Evolutionary conservation across 64 coral and sea anemone genomes (phyloP), one percentile per base, ranked within the genome.

Genomic region (Porites australiensis): DNA sequence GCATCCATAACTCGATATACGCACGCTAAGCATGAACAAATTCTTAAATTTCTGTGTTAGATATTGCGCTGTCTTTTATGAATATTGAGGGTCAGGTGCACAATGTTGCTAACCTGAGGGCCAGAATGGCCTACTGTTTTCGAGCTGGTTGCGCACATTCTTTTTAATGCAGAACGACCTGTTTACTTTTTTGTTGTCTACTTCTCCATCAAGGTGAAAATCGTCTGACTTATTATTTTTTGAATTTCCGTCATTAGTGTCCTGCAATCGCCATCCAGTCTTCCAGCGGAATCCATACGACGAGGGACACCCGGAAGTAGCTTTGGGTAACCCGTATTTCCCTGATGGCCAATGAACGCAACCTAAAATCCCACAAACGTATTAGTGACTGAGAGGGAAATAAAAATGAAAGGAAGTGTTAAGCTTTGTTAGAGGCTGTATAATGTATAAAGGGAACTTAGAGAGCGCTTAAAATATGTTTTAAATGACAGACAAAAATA

Each of bases 131-230:
- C 76, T 50, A n/a, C 51, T 47, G 2, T 51, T 11, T 44, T 49
- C 89, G 45, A 43, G 22, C 8, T 14, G 0, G 13, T 21, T 18
- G 10, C 70, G 19, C 44, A 4, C 13, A 15, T 12, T 2, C 3
- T 37, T 16, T 64, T 92, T 92, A 22, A 69, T 75, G 64, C 90
- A 92, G 70, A 92, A 92, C 4, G 90, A 83, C 64, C 80, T 85
- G 19, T 92, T 83, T 2, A 92, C 44, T 64, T 47, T 45, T 3
- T 3, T 84, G 4, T 71, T 11, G 12, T 74, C 43, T 49, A 82
- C 79, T 64, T 44, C 15, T 19, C 70, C 79, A 64, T 82, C 80
- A 69, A 91, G 50, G 67, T 91, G 79, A 46, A 91, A 91, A 18
- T 55, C 69, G 7, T 0, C 0, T 49, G 89, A 91, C 19, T 50